phyloP scores from a whole-genome alignment of 2,113 vertebrate genomes.

The Chelonoidis abingdonii region DNA sequence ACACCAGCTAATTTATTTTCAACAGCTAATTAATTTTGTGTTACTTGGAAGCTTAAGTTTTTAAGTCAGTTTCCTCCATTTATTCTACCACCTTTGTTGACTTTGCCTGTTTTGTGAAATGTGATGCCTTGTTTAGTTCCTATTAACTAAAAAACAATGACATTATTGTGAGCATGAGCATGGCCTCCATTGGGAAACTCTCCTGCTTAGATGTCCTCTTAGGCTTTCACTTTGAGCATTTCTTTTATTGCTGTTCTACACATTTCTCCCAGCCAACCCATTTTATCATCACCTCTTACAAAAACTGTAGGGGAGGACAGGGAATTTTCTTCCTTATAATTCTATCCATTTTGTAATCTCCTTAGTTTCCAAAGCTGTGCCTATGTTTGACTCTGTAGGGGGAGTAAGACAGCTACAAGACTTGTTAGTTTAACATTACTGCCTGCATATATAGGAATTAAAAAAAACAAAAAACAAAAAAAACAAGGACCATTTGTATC shows the following conservation, averaged over 20 bases:
- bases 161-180: fast-evolving
- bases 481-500: background rate
- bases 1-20: background rate
- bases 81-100: background rate
- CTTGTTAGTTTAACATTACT: background rate
- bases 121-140: background rate
- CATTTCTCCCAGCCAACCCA: background rate
- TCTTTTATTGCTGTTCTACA: background rate
- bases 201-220: background rate
- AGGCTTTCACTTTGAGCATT: background rate
- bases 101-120: background rate
- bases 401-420: background rate
- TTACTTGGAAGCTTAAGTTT: background rate
- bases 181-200: background rate
- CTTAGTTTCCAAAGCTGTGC: conserved; percentile 31
- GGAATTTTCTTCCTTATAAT: conserved; percentile 35
- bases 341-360: conserved; percentile 53
- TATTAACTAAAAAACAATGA: background rate
- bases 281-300: background rate
- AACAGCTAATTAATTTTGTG: background rate
- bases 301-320: conserved; percentile 19
- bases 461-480: background rate
- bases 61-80: background rate
- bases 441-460: background rate
- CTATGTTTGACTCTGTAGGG: conserved; percentile 2